Base-by-base conservation (phyloP, 1,140 invertebrate species). In the Teleopsis dalmanni region DNA sequence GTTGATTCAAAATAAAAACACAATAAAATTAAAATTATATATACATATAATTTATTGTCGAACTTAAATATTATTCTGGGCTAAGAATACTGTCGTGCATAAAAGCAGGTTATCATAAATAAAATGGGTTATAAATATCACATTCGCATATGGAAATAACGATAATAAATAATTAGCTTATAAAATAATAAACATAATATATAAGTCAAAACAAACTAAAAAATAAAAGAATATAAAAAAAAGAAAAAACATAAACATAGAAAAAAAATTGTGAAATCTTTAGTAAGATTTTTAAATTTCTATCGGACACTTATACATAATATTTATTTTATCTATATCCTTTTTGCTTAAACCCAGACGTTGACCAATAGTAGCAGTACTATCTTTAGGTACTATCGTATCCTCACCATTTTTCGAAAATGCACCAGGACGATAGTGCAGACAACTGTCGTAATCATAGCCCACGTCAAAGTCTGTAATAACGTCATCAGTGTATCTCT, bases 341-440 rank as follows among this genome's bases (percentile, higher is more conserved):
- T 79, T 81, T 34, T 75, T 62, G 38, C 82, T 85, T 13, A 85
- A 59, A 16, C 77, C 77, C 2, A 71, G 56, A 14, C 83, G 71
- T 61, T 85, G 83, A 1, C 84, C 84, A 38, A 85, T 66, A 3
- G 47, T 18, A 1, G 54, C 62, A 1, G 14, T 52, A 0, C 33
- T 1, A 25, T 68, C 59, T 7, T 62, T 19, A 0, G 83, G 74
- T 7, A 77, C 62, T 37, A 88, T 87, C 1, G 86, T 88, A 1
- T 77, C 74, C 54, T 78, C 60, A 4, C 84, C 83, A 58, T 88
- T 89, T 16, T 59, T 71, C 1, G 82, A 82, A 65, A 89, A 91
- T 3, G 85, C 84, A 18, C 71, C 78, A 0, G 77, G 69, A 1
- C 81, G 81, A 62, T 91, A 91, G 65, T 91, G 88, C 77, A 91